A percentile compares a stretch with the other conserved stretches of the same genome.
These are phyloP conservation scores for Andrena cerasifolii DNA, from an alignment of 1,140 invertebrate species.

Conservation along the genomic window DNA sequence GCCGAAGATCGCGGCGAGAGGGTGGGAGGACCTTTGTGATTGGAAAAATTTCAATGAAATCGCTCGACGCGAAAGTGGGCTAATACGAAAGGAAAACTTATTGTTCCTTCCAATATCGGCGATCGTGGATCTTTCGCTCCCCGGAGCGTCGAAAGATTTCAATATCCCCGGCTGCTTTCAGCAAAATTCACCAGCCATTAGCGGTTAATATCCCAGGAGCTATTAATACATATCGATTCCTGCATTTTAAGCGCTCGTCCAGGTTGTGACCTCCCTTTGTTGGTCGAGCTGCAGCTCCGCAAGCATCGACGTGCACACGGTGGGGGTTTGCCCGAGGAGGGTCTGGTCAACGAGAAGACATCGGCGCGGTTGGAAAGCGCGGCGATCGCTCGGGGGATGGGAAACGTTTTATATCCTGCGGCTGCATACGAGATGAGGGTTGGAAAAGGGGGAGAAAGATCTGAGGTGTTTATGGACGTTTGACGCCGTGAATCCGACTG, in stretches of 20 bases:
- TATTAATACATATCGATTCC: too few species aligned
- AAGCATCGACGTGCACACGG: constrained; percentile 1
- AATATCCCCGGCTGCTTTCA: too few species aligned
- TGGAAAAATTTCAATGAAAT: constrained; percentile 23
- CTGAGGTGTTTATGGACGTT: constrained; percentile 69
- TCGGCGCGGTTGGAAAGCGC: constrained; percentile 9
- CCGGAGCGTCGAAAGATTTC: too few species aligned
- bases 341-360: constrained; percentile 27
- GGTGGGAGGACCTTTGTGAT: constrained; percentile 2
- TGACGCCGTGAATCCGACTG: constrained; percentile 49
- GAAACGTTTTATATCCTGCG: constrained; percentile 19
- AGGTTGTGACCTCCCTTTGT: too few species aligned
- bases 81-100: constrained; percentile 20
- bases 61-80: background rate
- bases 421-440: constrained; percentile 15
- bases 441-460: background rate
- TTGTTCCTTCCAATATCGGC: background rate
- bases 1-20: constrained; percentile 6
- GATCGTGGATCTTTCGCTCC: background rate
- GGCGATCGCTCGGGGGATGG: constrained; percentile 27
- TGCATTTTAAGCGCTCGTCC: too few species aligned
- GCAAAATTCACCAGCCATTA: too few species aligned
- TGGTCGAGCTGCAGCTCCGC: background rate
- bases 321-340: constrained; percentile 30
- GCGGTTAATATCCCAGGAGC: too few species aligned